Evolutionary conservation across 2,888 invertebrate species (phyloP), one percentile per base, ranked within the genome.

Genomic region (Loripinus fragilis): DNA sequence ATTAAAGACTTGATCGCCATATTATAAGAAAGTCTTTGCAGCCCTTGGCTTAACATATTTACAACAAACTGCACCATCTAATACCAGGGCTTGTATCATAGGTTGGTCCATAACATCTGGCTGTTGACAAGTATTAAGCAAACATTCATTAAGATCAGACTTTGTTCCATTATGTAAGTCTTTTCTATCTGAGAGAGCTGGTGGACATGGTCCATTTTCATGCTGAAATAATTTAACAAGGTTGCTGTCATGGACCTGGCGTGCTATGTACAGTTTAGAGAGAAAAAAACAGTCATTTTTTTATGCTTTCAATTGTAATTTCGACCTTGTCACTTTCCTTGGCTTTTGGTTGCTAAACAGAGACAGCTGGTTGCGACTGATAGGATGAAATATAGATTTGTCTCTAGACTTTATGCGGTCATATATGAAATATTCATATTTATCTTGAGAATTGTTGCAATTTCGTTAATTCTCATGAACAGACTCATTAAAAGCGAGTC

Each of bases 211-310:
- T 15, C 25, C n/a, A 10, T 66, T 35, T 41, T 66, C 35, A 33
- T 66, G 35, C 64, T 66, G 38, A 66, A 66, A 66, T 25, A 72
- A 42, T n/a, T 28, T 30, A 25, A 64, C 42, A 28, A 72, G 28
- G 25, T 65, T 45, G 20, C 64, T 41, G 12, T 42, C 28, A 35
- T 65, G 30, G 28, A 15, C 8, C 50, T 69, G 48, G 48, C 48
- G 48, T 17, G 45, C 25, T 30, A 69, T 69, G 17, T 72, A 45
- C 25, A 72, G n/a, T 38, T 41, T 60, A 23, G 64, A 72, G 42
- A 72, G 30, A n/a, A 64, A 30, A 25, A 42, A 17, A 1, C 42
- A 64, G 12, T 72, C 64, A 45, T 64, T 28, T n/a, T 65, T 72
- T 23, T 45, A 20, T 20, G 28, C 10, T 28, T 23, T n/a, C 15